These are phyloP conservation scores for Dromius quadrimaculatus DNA, from an alignment of 2,888 invertebrate species.

Conservation along the genomic window DNA sequence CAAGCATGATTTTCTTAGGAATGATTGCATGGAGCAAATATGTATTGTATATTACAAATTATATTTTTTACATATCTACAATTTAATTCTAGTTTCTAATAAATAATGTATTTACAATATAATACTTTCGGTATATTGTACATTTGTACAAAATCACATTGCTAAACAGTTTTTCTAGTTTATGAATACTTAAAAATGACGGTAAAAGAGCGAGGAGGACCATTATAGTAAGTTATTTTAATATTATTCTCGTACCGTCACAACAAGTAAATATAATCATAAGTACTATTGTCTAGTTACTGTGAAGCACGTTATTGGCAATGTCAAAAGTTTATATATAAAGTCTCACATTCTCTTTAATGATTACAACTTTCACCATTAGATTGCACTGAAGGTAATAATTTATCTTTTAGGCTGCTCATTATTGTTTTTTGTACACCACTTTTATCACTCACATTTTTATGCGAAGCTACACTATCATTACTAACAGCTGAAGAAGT, in stretches of 20 bases:
- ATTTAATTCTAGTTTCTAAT: slow-evolving; percentile 35
- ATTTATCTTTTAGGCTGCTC: slow-evolving; percentile 25
- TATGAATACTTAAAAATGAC: slow-evolving; percentile 5
- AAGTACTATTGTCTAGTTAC: slow-evolving; percentile 28
- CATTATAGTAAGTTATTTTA: not conserved
- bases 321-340: not conserved
- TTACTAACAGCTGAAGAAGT: slow-evolving; percentile 47
- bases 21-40: slow-evolving; percentile 49
- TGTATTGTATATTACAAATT: slow-evolving; percentile 42
- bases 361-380: slow-evolving; percentile 24
- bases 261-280: slow-evolving; percentile 6
- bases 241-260: slow-evolving; percentile 6
- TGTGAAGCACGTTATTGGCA: not conserved
- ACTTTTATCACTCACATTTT: slow-evolving; percentile 23
- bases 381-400: slow-evolving; percentile 26
- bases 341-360: slow-evolving; percentile 23
- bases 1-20: slow-evolving; percentile 15
- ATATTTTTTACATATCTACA: slow-evolving; percentile 40
- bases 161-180: slow-evolving; percentile 2
- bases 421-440: slow-evolving; percentile 40
- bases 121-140: slow-evolving; percentile 48
- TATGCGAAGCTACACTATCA: slow-evolving; percentile 33
- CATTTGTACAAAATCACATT: slow-evolving; percentile 43
- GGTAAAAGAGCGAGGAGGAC: slow-evolving; percentile 12
- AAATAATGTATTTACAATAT: slow-evolving; percentile 46